These are phyloP conservation scores for Pinctada fucata DNA, from an alignment of 2,888 invertebrate species.

Conservation along the genomic window DNA sequence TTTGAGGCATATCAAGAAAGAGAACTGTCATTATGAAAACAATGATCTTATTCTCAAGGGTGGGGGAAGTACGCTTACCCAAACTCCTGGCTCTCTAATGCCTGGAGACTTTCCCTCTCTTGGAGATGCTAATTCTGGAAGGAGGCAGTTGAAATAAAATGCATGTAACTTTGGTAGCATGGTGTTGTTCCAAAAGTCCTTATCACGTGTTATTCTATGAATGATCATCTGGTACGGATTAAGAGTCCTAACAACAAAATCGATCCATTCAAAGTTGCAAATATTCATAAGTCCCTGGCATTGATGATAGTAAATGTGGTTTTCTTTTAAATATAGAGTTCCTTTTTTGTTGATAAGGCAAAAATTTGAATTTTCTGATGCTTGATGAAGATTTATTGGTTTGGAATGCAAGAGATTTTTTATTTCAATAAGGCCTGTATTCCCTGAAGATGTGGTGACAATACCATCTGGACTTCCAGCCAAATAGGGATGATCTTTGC, in stretches of 20 bases:
- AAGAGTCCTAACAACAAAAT: slow-evolving; percentile 30
- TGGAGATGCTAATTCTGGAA: slow-evolving; percentile 20
- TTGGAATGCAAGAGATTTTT: slow-evolving; percentile 13
- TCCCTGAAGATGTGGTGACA: neutral
- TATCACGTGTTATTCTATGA: slow-evolving; percentile 12
- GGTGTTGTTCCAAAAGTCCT: slow-evolving; percentile 3
- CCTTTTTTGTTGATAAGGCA: slow-evolving; percentile 13
- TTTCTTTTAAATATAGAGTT: slow-evolving; percentile 24
- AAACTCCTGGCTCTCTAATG: slow-evolving; percentile 16
- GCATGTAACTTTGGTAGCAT: slow-evolving; percentile 27
- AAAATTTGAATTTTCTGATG: slow-evolving; percentile 17
- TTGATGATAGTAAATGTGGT: slow-evolving; percentile 32
- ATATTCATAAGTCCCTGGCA: slow-evolving; percentile 30
- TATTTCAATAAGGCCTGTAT: slow-evolving; percentile 17
- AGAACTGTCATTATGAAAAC: neutral
- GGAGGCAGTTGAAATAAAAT: slow-evolving; percentile 17
- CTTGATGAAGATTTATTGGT: neutral
- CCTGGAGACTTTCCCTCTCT: slow-evolving; percentile 5
- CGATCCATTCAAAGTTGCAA: slow-evolving; percentile 27
- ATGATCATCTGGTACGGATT: slow-evolving; percentile 30
- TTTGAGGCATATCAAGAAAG: neutral
- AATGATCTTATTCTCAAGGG: neutral
- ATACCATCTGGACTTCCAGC: slow-evolving; percentile 21
- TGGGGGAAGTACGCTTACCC: neutral
- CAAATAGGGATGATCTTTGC: neutral